Base-by-base conservation (phyloP, 1,140 invertebrate species). In the Pinna nobilis region DNA sequence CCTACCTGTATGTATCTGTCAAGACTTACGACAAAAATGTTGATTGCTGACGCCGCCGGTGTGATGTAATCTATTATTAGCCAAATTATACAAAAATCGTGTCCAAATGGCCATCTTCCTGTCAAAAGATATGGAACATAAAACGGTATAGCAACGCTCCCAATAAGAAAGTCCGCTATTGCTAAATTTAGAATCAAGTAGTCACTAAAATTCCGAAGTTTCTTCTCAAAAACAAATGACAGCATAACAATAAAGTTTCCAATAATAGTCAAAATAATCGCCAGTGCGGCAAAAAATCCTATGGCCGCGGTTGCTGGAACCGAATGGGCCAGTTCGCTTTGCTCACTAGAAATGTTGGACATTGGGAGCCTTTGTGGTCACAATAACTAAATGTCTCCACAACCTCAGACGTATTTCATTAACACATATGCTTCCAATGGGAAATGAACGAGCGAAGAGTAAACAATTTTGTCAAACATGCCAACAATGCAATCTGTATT, bases 131-230 rank as follows among this genome's bases (percentile, higher is more conserved):
- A 70, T 15, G 88, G 90, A 86, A 93, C 92, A 90, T 94, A 94
- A 1, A 94, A 92, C 9, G 93, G 93, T 69, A 94, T 93, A 83
- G 93, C 94, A 77, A 94, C 90, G 33, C 91, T 87, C 57, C 94
- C 93, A 11, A 94, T 90, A 15, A 94, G 87, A 3, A 94, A 89
- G 88, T 94, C 93, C 2, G 93, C 92, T 1, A 91, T 91, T 6
- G 93, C 93, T 18, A 94, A 85, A 76, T 92, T 93, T 2, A 82
- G 20, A 23, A 94, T 87, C 75, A 94, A 93, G 3, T 93, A 90
- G 74, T 94, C 94, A 18, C 93, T 94, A 1, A 93, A 91, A 77
- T 79, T 92, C 69, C 89, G 81, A 78, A 92, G 91, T 63, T 91
- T 82, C 37, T 68, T 71, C 76, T 90, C 87, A 65, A 88, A 89